phyloP scores from a whole-genome alignment of 1,140 invertebrate genomes.

The Leptopilina clavipes region DNA sequence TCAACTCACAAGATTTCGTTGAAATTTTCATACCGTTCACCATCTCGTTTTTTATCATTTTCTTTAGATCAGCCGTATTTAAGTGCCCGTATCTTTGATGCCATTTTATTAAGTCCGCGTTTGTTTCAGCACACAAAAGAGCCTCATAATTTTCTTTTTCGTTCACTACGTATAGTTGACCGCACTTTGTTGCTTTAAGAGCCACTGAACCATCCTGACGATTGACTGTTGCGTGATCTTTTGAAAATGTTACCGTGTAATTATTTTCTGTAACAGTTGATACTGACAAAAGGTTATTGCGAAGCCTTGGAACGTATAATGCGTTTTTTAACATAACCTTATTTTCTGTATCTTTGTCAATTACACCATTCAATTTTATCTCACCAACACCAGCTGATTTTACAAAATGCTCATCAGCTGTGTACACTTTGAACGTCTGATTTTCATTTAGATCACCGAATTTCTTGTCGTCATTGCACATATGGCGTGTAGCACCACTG shows the following conservation, averaged over 20 bases:
- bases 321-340: background rate
- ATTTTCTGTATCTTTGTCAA: background rate
- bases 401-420: background rate
- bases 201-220: slow-evolving; percentile 38
- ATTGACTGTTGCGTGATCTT: slow-evolving; percentile 37
- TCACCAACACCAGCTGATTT: background rate
- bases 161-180: slow-evolving; percentile 46
- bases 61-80: slow-evolving; percentile 38
- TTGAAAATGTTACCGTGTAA: slow-evolving; percentile 41
- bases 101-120: slow-evolving; percentile 38
- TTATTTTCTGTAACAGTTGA: slow-evolving; percentile 44
- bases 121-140: background rate
- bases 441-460: background rate
- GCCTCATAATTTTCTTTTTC: slow-evolving; percentile 35
- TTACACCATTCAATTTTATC: background rate
- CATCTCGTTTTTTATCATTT: slow-evolving; percentile 35
- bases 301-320: background rate
- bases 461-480: background rate
- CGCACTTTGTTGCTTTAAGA: slow-evolving; percentile 35
- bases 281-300: slow-evolving; percentile 41
- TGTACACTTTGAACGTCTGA: background rate
- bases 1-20: background rate
- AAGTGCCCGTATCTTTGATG: slow-evolving; percentile 45
- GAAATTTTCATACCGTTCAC: slow-evolving; percentile 40
- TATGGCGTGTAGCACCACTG: background rate